Conservation (phyloP, 2,797 vertebrate species). For the Enteromius argenteus region DNA sequence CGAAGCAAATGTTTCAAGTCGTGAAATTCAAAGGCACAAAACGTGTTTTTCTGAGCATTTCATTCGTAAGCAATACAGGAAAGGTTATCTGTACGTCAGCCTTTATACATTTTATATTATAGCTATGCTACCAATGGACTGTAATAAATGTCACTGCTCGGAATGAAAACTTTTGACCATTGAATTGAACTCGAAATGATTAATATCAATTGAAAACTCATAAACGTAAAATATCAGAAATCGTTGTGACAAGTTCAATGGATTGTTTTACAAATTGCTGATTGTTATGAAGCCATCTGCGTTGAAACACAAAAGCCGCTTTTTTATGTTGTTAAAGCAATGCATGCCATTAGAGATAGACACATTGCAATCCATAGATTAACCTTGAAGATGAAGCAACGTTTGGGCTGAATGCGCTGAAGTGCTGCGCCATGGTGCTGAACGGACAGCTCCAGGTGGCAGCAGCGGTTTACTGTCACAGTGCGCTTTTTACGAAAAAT, state of each 20-base stretch:
- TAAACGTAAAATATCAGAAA: too few species aligned
- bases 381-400: constrained; percentile 13
- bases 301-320: not conserved
- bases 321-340: not conserved
- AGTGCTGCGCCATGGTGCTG: constrained; percentile 56
- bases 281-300: not conserved
- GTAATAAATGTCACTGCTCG: not conserved
- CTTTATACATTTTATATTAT: not conserved
- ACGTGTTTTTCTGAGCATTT: not conserved
- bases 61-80: not conserved
- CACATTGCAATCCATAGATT: not conserved
- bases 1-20: constrained; percentile 10
- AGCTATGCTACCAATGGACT: not conserved
- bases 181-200: too few species aligned
- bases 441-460: constrained; percentile 60
- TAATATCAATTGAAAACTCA: too few species aligned
- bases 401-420: not conserved
- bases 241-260: not conserved
- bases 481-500: not conserved
- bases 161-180: too few species aligned
- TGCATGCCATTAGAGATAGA: not conserved
- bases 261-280: not conserved
- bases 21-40: not conserved
- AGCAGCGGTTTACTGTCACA: constrained; percentile 12
- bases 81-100: not conserved